These are phyloP conservation scores for Chromobotia macracanthus DNA, from an alignment of 2,797 vertebrate species.

Conservation along the genomic window DNA sequence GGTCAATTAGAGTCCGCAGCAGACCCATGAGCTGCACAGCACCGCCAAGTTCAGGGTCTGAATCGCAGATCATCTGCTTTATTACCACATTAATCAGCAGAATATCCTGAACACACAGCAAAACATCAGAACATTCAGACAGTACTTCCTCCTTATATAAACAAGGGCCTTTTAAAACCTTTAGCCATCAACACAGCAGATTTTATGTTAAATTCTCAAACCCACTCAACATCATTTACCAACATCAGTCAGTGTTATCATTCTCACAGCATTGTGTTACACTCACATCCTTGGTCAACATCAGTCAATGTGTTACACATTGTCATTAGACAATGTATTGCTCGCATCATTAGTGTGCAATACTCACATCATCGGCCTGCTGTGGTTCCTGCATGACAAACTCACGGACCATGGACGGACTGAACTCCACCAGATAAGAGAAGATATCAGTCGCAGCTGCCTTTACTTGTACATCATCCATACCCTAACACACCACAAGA, in stretches of 20 bases:
- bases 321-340: constrained; percentile 75
- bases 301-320: constrained; percentile 65
- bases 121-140: background rate
- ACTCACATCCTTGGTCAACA: constrained; percentile 88
- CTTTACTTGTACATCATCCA: constrained; percentile 97
- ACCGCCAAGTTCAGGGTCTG: constrained; percentile 95
- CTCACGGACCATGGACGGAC: constrained; percentile 98
- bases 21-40: constrained; percentile 98
- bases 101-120: constrained; percentile 83
- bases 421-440: constrained; percentile 99
- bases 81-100: constrained; percentile 98
- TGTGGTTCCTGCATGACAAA: constrained; percentile 99
- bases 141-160: too few species aligned
- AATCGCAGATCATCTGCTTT: constrained; percentile 99
- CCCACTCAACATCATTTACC: background rate
- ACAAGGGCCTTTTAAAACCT: too few species aligned
- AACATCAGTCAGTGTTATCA: background rate
- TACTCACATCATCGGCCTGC: constrained; percentile 94
- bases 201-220: too few species aligned
- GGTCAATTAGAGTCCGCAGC: constrained; percentile 95
- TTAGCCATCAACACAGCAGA: too few species aligned
- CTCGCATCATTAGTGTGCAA: constrained; percentile 95
- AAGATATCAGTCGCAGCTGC: constrained; percentile 98
- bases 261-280: constrained; percentile 84
- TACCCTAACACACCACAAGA: constrained; percentile 78